These are phyloP conservation scores for Coenobita brevimanus DNA, from an alignment of 1,140 invertebrate genomes.

Conservation along the genomic window DNA sequence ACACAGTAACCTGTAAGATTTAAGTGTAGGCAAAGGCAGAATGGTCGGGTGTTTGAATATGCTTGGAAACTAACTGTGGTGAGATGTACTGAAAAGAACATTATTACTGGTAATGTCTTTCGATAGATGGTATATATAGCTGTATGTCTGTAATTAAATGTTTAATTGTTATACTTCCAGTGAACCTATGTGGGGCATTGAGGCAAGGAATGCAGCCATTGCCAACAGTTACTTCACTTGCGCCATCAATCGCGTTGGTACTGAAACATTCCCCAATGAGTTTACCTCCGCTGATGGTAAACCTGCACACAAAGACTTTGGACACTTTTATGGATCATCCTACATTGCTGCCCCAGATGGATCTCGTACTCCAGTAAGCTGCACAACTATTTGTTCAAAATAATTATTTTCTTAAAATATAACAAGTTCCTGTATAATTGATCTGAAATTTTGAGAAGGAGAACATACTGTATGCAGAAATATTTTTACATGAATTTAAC, in stretches of 20 bases:
- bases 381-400: no score
- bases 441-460: no score
- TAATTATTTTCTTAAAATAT: neutral
- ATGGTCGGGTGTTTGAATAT: no score
- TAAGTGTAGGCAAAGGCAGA: no score
- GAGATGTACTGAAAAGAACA: no score
- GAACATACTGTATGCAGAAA: no score
- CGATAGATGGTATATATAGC: neutral
- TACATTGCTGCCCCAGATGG: slow-evolving; percentile 97
- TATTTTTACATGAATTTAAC: no score
- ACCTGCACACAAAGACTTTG: slow-evolving; percentile 93
- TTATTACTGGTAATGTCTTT: neutral
- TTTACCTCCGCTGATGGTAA: slow-evolving; percentile 96
- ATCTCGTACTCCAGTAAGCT: slow-evolving; percentile 85
- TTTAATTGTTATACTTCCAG: slow-evolving; percentile 77
- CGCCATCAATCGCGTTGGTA: slow-evolving; percentile 97
- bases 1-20: no score
- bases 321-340: slow-evolving; percentile 97
- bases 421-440: no score
- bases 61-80: no score
- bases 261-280: slow-evolving; percentile 91
- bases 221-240: slow-evolving; percentile 96
- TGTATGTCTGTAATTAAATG: neutral
- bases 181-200: slow-evolving; percentile 96
- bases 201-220: slow-evolving; percentile 97